A percentile compares a stretch with the other conserved stretches of the same genome.
Conservation (phyloP, 2,113 vertebrate genomes). For the Arvicanthis niloticus region DNA sequence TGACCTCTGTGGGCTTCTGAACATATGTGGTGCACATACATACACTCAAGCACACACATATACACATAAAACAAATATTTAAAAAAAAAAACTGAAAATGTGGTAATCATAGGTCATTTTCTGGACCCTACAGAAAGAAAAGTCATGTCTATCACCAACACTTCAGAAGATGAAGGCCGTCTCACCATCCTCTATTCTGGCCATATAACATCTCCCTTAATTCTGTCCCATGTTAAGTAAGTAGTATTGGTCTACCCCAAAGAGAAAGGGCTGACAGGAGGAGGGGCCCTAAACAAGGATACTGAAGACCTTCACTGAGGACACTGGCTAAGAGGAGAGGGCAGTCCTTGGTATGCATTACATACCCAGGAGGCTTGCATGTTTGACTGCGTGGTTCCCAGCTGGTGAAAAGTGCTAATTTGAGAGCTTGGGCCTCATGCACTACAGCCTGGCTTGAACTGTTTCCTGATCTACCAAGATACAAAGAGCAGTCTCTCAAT, state of each 20-base stretch:
- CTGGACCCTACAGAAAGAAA: not conserved
- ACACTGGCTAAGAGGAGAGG: not conserved
- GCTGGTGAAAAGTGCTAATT: not conserved
- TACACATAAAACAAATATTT: not conserved
- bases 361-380: not conserved
- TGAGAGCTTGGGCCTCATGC: not conserved
- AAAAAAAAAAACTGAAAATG: not conserved
- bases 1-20: not conserved
- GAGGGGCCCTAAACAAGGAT: not conserved
- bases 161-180: not conserved
- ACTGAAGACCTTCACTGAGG: not conserved
- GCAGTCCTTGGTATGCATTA: not conserved
- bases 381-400: not conserved
- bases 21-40: not conserved
- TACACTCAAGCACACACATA: not conserved
- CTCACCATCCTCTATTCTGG: not conserved
- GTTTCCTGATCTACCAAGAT: not conserved
- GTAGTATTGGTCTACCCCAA: accelerated
- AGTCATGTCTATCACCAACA: too few relatives aligned
- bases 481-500: too few relatives aligned
- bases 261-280: not conserved
- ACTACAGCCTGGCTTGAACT: too few relatives aligned
- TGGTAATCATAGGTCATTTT: not conserved
- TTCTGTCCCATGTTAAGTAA: not conserved
- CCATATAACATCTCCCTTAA: not conserved